Percentiles rank a stretch among this genome's conserved stretches.
These are phyloP conservation scores for Zele albiditarsus DNA, from an alignment of 2,888 invertebrate genomes.

Conservation along the genomic window DNA sequence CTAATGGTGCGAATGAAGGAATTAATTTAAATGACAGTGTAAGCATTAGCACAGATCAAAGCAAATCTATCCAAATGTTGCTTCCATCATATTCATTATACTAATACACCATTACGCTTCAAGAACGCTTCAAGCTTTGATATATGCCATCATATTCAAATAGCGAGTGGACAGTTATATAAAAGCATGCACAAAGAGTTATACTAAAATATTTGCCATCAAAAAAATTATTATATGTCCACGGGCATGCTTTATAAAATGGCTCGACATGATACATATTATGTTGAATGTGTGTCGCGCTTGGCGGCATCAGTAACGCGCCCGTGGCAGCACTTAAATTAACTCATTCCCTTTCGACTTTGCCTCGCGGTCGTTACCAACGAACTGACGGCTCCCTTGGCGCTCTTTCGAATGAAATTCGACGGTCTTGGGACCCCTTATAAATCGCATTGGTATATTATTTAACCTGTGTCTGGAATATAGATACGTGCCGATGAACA, in stretches of 20 bases:
- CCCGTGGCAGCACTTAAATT: constrained; percentile 32
- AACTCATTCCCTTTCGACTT: constrained; percentile 28
- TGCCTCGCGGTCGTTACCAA: constrained; percentile 25
- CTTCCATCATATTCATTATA: neutral
- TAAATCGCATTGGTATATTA: constrained; percentile 29
- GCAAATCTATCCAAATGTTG: neutral
- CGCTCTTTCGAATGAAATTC: constrained; percentile 35
- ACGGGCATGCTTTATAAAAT: neutral
- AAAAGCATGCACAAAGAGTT: neutral
- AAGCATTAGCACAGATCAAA: neutral
- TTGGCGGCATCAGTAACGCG: constrained; percentile 12
- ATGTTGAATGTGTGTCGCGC: constrained; percentile 5
- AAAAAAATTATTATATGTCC: neutral
- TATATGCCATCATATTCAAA: neutral
- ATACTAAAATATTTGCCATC: neutral
- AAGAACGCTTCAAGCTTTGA: neutral
- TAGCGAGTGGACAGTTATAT: neutral
- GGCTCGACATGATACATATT: neutral
- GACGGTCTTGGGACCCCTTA: constrained; percentile 34
- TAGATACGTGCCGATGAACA: neutral
- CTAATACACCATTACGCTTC: neutral
- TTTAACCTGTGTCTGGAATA: neutral
- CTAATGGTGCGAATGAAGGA: neutral
- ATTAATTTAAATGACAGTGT: neutral
- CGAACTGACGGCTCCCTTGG: constrained; percentile 32